Percentiles rank a stretch among this genome's conserved stretches.
phyloP scores from a whole-genome alignment of 2,797 vertebrate genomes.

The Aldrovandia affinis region DNA sequence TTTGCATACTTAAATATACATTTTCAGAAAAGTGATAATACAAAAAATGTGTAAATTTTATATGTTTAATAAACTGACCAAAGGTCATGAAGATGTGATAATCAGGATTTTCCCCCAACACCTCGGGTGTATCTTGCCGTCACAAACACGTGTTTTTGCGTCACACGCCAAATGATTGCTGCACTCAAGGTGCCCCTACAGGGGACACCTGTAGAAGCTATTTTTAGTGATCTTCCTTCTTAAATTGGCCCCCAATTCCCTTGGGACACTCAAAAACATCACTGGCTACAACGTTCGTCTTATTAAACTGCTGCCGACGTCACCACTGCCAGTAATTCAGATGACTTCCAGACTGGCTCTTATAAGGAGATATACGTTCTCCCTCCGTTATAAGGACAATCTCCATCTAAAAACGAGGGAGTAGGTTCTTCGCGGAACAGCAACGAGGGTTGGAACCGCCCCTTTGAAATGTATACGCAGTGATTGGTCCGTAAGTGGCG shows the following conservation, averaged over 20 bases:
- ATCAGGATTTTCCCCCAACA: no score
- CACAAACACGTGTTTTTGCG: no score
- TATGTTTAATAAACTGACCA: no score
- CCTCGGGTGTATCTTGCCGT: no score
- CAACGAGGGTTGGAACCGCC: conserved; percentile 55
- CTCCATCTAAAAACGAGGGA: conserved; percentile 41
- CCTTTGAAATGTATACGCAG: fast-evolving
- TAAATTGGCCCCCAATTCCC: not conserved
- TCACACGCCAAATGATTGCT: no score
- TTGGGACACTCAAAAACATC: not conserved
- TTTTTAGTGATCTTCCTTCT: not conserved
- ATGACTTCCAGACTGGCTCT: conserved; percentile 80
- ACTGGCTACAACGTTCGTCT: conserved; percentile 47
- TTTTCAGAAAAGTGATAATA: no score
- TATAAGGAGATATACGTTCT: conserved; percentile 44
- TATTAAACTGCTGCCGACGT: conserved; percentile 76
- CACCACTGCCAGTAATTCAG: conserved; percentile 81
- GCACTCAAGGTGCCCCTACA: no score
- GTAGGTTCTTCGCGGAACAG: conserved; percentile 45
- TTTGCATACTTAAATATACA: no score
- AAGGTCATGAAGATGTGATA: no score
- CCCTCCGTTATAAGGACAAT: conserved; percentile 47
- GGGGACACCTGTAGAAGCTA: no score
- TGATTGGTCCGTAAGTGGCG: conserved; percentile 53
- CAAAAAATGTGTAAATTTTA: no score